These are phyloP conservation scores for Tethea ocularis DNA, from an alignment of 2,888 invertebrate species.

Conservation along the genomic window DNA sequence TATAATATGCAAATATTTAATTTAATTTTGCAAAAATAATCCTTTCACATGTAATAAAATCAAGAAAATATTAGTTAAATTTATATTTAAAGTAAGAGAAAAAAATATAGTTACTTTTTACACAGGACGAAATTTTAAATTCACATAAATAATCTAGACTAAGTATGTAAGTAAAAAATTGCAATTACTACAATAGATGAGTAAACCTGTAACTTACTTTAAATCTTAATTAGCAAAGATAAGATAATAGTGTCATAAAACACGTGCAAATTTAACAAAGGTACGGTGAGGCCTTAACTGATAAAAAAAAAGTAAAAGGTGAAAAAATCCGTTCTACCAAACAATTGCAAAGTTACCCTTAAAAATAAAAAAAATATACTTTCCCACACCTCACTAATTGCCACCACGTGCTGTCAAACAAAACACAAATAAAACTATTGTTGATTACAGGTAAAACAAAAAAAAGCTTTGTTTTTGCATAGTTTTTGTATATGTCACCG, in stretches of 20 bases:
- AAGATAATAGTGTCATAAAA: background rate
- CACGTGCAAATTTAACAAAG: background rate
- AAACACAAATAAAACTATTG: slow-evolving; percentile 33
- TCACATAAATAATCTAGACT: background rate
- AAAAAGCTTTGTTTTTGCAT: background rate
- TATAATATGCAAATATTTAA: too few relatives aligned
- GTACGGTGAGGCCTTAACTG: background rate
- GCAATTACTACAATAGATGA: background rate
- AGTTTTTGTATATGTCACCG: background rate
- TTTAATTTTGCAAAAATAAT: too few relatives aligned
- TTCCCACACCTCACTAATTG: slow-evolving; percentile 47
- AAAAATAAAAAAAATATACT: slow-evolving; percentile 8
- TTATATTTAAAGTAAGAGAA: too few relatives aligned
- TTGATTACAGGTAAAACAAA: slow-evolving; percentile 29
- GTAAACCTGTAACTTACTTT: background rate
- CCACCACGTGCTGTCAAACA: slow-evolving; percentile 52
- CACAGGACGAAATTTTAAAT: too few relatives aligned
- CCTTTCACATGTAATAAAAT: too few relatives aligned
- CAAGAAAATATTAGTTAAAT: too few relatives aligned
- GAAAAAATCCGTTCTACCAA: background rate
- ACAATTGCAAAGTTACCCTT: background rate
- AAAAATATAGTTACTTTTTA: too few relatives aligned
- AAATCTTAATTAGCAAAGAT: background rate
- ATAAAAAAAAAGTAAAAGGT: background rate
- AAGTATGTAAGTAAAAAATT: background rate